Base-by-base conservation (phyloP, 2,888 invertebrate genomes). In the Drosophila neutralis region DNA sequence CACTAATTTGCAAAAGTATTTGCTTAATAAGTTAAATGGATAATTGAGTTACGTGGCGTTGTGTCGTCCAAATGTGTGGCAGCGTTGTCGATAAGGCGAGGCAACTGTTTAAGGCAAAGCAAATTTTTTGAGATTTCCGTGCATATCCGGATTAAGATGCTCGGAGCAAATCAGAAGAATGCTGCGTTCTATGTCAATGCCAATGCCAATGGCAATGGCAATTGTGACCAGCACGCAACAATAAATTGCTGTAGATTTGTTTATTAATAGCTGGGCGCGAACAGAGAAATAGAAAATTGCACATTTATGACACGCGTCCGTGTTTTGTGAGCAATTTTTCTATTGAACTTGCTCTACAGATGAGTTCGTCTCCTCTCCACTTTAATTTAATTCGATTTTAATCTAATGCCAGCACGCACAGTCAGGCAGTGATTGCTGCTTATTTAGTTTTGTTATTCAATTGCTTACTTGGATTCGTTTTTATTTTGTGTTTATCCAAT, bases 11-110 rank as follows among this genome's bases (percentile, higher is more conserved):
- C 80, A 74, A 78, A 69, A 73, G 59, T 84, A 84, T 81, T 77
- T 67, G 83, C 79, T 87, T 87, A 84, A 89, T 88, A 81, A 77
- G 83, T 83, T 89, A 87, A 87, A 87, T 84, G 76, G 75, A 87
- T 87, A 89, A 87, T 89, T 87, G 86, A 83, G 89, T 74, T 81
- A 81, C 77, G 89, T 73, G 89, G 86, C 78, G 68, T 73, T 65
- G 54, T 61, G 52, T 66, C 64, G 51, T 71, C 68, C 27, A 48
- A 66, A 31, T 62, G 57, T 42, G 57, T 65, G 72, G 65, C 33
- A 63, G 38, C 52, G 24, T 21, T 52, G 59, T 72, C 72, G 61
- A 76, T 78, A 75, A 72, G 52, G 59, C 78, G 75, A 65, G 70
- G 65, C 67, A 72, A 66, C 69, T 69, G 65, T 48, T 65, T 48